These are phyloP conservation scores for Eubasilissa regina DNA, from an alignment of 1,140 invertebrate species.

Conservation along the genomic window DNA sequence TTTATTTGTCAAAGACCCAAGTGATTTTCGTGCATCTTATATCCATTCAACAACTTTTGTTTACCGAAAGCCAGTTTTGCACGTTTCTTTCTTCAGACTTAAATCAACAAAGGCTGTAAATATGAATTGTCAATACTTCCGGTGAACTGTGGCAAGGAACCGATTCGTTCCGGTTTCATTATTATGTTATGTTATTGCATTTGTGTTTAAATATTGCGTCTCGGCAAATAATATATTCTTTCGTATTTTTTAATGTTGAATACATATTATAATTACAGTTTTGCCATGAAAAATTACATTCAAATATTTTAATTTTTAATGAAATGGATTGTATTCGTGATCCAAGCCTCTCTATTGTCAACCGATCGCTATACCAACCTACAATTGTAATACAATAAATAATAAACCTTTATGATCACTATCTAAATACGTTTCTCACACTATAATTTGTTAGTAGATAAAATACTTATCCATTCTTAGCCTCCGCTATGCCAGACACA, in stretches of 20 bases:
- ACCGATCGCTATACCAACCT: too few relatives aligned
- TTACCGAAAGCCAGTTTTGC: not conserved
- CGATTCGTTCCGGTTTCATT: not conserved
- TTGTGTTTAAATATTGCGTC: not conserved
- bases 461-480: too few relatives aligned
- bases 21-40: not conserved
- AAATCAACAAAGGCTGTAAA: conserved; percentile 20
- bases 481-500: too few relatives aligned
- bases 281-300: not conserved
- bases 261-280: not conserved
- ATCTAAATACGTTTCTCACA: too few relatives aligned
- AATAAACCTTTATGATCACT: too few relatives aligned
- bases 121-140: conserved; percentile 31
- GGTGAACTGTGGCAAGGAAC: conserved; percentile 16
- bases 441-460: too few relatives aligned
- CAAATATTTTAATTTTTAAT: not conserved
- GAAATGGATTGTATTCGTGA: not conserved
- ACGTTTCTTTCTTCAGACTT: conserved; percentile 19
- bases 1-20: not conserved
- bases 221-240: not conserved
- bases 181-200: not conserved
- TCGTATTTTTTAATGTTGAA: not conserved
- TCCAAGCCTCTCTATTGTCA: too few relatives aligned
- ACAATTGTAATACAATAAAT: too few relatives aligned
- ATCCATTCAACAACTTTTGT: not conserved